phyloP scores from a whole-genome alignment of 2,113 vertebrate species.

The Alethe diademata region DNA sequence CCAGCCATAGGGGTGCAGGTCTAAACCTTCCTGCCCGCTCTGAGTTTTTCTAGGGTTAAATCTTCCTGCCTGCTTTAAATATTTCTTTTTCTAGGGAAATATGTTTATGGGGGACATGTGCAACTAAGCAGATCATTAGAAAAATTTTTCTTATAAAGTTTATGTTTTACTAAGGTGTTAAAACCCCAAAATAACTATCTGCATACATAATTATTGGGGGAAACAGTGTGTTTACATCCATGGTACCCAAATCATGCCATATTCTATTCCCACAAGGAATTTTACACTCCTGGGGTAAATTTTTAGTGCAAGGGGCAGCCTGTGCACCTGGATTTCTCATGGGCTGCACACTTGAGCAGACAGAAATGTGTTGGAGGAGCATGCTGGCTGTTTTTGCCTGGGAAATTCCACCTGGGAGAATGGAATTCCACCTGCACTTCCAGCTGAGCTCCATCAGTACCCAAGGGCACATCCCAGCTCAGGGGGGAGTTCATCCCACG shows the following conservation, averaged over 20 bases:
- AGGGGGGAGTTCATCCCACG: not conserved
- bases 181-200: fast-evolving
- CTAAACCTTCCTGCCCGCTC: not conserved
- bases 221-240: too few relatives aligned
- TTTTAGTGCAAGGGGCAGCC: not conserved
- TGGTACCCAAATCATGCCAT: fast-evolving
- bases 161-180: not conserved
- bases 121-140: not conserved
- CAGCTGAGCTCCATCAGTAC: not conserved
- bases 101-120: fast-evolving
- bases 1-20: not conserved
- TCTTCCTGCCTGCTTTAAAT: not conserved
- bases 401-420: too few relatives aligned
- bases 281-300: not conserved
- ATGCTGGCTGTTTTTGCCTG: not conserved
- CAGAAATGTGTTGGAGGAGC: not conserved
- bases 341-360: not conserved
- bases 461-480: not conserved
- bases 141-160: not conserved
- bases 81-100: not conserved
- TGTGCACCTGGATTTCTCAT: not conserved
- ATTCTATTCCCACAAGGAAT: not conserved
- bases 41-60: not conserved
- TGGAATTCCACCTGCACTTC: not conserved
- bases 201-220: fast-evolving